These are phyloP conservation scores for Gastracanthus pulcherrimus DNA, from an alignment of 2,888 invertebrate species.

Conservation along the genomic window DNA sequence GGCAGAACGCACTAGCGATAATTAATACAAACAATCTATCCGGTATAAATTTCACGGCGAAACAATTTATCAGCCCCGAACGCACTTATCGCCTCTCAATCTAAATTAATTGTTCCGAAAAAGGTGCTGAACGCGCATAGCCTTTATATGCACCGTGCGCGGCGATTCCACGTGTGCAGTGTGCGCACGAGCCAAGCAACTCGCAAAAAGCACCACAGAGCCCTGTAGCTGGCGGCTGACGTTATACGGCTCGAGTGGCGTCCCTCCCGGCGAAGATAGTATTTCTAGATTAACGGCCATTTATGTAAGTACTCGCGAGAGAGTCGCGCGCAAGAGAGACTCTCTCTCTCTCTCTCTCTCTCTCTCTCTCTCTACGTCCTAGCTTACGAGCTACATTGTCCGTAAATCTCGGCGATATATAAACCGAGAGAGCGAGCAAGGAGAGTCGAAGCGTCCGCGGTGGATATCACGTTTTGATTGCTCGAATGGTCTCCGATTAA, in stretches of 20 bases:
- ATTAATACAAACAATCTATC: constrained; percentile 32
- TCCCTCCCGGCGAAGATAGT: constrained; percentile 64
- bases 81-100: constrained; percentile 34
- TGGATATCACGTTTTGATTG: constrained; percentile 66
- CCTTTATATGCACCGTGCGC: no score
- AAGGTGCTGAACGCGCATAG: no score
- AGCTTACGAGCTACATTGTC: constrained; percentile 71
- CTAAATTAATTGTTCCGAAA: constrained; percentile 53
- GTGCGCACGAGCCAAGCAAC: no score
- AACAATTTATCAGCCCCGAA: constrained; percentile 25
- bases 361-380: constrained; percentile 47
- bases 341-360: neutral
- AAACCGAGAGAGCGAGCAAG: neutral
- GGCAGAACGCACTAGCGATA: neutral
- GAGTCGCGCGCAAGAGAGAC: constrained; percentile 57
- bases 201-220: constrained; percentile 22
- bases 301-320: constrained; percentile 65
- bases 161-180: neutral
- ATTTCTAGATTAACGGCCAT: constrained; percentile 73
- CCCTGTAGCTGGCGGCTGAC: constrained; percentile 26
- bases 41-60: neutral
- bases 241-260: constrained; percentile 15
- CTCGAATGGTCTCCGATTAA: constrained; percentile 69
- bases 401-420: constrained; percentile 67
- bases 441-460: constrained; percentile 2